Percentiles rank a stretch among this genome's conserved stretches.
These are phyloP conservation scores for Drosophila mimica DNA, from an alignment of 2,888 invertebrate species.

Conservation along the genomic window DNA sequence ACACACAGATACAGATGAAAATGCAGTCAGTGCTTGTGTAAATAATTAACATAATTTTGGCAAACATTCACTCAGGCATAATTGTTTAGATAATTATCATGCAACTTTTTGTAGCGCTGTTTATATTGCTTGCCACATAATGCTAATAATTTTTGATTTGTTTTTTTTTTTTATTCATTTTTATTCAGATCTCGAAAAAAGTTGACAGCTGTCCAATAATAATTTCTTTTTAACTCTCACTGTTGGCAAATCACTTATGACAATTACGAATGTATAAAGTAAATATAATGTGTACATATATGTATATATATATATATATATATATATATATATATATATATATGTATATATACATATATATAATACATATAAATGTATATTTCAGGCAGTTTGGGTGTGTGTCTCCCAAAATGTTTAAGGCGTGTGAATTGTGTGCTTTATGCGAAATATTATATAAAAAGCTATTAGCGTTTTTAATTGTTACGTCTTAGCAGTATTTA, in stretches of 20 bases:
- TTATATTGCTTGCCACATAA: slow-evolving; percentile 30
- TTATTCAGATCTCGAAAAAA: slow-evolving; percentile 21
- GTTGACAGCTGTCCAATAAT: slow-evolving; percentile 52
- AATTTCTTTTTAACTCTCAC: slow-evolving; percentile 52
- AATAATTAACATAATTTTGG: slow-evolving; percentile 71
- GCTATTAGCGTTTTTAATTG: slow-evolving; percentile 76
- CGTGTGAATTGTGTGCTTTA: slow-evolving; percentile 62
- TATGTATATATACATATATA: slow-evolving; percentile 4
- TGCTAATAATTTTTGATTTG: slow-evolving; percentile 20
- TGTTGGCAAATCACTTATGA: slow-evolving; percentile 29
- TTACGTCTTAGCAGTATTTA: slow-evolving; percentile 57
- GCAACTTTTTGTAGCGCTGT: slow-evolving; percentile 19
- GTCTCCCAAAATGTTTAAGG: slow-evolving; percentile 43
- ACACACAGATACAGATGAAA: slow-evolving; percentile 32
- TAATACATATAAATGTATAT: slow-evolving; percentile 4
- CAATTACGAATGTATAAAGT: slow-evolving; percentile 31
- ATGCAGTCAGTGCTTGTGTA: slow-evolving; percentile 48
- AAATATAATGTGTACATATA: background rate
- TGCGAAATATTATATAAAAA: slow-evolving; percentile 65
- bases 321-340: background rate
- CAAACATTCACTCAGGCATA: slow-evolving; percentile 61
- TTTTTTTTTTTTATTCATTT: slow-evolving; percentile 9
- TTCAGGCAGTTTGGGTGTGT: slow-evolving; percentile 52
- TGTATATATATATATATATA: slow-evolving; percentile 1
- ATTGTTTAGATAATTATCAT: slow-evolving; percentile 43